Evolutionary conservation across 1,140 invertebrate species (phyloP).

Genomic region (Aphelenchoides avenae): DNA sequence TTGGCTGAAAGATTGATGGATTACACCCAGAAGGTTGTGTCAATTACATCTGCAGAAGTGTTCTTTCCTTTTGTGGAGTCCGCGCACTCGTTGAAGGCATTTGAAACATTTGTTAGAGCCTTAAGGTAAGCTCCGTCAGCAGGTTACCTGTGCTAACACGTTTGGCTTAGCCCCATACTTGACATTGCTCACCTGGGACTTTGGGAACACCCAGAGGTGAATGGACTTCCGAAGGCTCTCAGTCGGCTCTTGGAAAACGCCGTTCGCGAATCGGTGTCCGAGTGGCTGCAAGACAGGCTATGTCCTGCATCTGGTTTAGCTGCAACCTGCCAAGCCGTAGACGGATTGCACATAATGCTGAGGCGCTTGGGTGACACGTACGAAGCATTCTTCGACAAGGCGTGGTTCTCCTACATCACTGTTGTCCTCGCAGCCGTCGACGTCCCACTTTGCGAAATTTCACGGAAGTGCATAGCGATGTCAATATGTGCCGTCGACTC

Average conservation of each 20-base stretch:
- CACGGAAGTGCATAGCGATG: neutral
- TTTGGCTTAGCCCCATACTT: too few relatives aligned
- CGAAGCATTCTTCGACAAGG: slow-evolving; percentile 25
- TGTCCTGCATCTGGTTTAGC: neutral
- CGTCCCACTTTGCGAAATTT: slow-evolving; percentile 22
- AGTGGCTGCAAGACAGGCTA: slow-evolving; percentile 21
- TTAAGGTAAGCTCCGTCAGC: too few relatives aligned
- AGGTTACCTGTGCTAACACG: too few relatives aligned
- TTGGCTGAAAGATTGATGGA: too few relatives aligned
- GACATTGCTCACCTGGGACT: slow-evolving; percentile 23
- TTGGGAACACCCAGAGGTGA: slow-evolving; percentile 16
- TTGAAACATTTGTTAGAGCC: too few relatives aligned
- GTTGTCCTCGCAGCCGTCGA: slow-evolving; percentile 18
- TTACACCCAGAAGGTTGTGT: too few relatives aligned
- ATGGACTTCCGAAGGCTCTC: slow-evolving; percentile 5
- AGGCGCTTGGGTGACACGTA: slow-evolving; percentile 2
- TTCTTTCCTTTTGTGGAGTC: too few relatives aligned
- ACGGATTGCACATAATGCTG: slow-evolving; percentile 19
- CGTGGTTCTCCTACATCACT: slow-evolving; percentile 22
- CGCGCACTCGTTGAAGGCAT: too few relatives aligned
- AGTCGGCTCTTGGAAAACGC: slow-evolving; percentile 7
- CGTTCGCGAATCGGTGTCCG: slow-evolving; percentile 15
- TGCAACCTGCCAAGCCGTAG: slow-evolving; percentile 22
- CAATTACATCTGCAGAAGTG: too few relatives aligned
- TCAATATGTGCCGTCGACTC: slow-evolving; percentile 3